Percentiles rank a stretch among this genome's conserved stretches.
Conservation (phyloP, 2,888 invertebrate species). For the Epiblema foenella region DNA sequence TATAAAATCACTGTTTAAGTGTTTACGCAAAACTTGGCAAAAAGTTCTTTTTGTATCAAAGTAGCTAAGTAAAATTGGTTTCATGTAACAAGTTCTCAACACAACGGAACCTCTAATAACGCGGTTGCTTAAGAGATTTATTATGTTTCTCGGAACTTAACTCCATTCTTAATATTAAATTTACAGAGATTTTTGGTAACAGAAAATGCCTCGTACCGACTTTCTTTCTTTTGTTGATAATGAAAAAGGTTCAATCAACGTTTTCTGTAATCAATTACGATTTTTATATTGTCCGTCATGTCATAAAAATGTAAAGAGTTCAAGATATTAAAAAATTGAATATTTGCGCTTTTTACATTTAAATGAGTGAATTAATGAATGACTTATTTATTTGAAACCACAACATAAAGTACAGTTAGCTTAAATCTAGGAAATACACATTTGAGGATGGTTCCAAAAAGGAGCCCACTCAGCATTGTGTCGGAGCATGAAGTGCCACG, state of each 20-base stretch:
- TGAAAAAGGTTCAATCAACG: not conserved
- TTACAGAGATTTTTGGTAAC: not conserved
- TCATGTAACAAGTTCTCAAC: slow-evolving; percentile 20
- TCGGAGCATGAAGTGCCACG: too few relatives aligned
- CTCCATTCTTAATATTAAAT: slow-evolving; percentile 25
- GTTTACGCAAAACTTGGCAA: not conserved
- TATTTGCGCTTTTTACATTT: not conserved
- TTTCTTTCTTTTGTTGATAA: not conserved
- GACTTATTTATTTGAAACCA: too few relatives aligned
- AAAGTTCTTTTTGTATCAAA: not conserved
- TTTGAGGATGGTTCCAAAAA: too few relatives aligned
- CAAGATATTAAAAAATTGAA: not conserved
- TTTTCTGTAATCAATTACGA: not conserved
- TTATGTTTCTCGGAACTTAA: slow-evolving; percentile 22
- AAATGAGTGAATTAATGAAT: too few relatives aligned
- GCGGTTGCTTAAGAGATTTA: slow-evolving; percentile 30
- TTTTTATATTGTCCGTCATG: not conserved
- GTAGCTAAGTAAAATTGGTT: slow-evolving; percentile 11
- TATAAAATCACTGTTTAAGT: not conserved
- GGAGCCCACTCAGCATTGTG: too few relatives aligned
- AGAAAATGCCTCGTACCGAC: not conserved
- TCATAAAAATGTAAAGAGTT: not conserved
- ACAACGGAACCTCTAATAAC: slow-evolving; percentile 20
- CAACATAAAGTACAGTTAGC: too few relatives aligned
- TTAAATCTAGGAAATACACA: too few relatives aligned